Base-by-base conservation (phyloP, 2,797 vertebrate genomes). In the Girardinus metallicus region DNA sequence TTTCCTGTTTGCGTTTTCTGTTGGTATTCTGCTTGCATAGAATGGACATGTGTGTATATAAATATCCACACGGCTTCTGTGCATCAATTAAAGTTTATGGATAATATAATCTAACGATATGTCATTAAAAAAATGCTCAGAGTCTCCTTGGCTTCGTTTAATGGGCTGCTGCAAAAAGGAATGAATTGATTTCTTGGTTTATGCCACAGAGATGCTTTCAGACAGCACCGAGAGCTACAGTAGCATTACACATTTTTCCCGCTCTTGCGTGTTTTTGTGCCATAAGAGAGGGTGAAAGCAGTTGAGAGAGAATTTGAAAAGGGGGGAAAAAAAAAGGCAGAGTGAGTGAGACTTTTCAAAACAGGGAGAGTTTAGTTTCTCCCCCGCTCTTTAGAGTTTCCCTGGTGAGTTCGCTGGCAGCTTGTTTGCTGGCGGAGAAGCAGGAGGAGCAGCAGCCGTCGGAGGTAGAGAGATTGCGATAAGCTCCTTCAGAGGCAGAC, bases 171-270 rank as follows among this genome's bases (percentile, higher is more conserved):
- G 90, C 93, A 93, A 93, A 60, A 94, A 94, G 91, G 29, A 93
- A 83, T 83, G 86, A 93, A 95, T 95, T 95, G 94, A 95, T 95
- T 95, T 95, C 89, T 89, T 91, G 89, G 92, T 91, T 94, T 90
- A 66, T 89, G 87, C 87, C 71, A 89, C 86, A 80, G 84, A 91
- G 90, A 88, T 85, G 87, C 90, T 88, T 92, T 86, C 76, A 82
- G 64, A 75, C 82, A 73, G 83, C 86, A 80, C 88, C 83, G 70
- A 90, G 78, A 89, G 87, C 86, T 81, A 60, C 87, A 80, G 86
- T 82, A 83, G 82, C 81, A 75, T 75, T 75, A 79, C 76, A 75
- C 74, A 82, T 81, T 85, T 77, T 73, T 80, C 57, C 15, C 57
- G 31, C 84, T 73, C 23, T 7, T 73, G 41, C 74, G 34, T 74